A percentile compares a stretch with the other conserved stretches of the same genome.
These are phyloP conservation scores for Micropoecilia bifurca DNA, from an alignment of 2,797 vertebrate genomes.

Conservation along the genomic window DNA sequence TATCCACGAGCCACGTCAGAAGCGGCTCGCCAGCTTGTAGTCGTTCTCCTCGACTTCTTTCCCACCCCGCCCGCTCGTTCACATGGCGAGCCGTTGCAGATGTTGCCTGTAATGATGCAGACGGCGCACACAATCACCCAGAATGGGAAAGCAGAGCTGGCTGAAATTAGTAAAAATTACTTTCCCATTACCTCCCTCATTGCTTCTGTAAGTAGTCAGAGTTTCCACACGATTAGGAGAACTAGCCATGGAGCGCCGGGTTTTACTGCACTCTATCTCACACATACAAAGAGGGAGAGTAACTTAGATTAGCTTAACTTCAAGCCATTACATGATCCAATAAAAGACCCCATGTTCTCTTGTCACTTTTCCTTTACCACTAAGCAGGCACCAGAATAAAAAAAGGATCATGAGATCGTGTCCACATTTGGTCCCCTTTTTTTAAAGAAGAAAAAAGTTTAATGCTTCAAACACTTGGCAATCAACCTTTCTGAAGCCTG, in stretches of 20 bases:
- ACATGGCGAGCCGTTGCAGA: slow-evolving; percentile 81
- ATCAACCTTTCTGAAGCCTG: slow-evolving; percentile 61
- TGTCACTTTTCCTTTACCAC: slow-evolving; percentile 55
- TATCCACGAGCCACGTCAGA: slow-evolving; percentile 54
- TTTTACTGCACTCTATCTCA: slow-evolving; percentile 36
- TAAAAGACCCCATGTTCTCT: slow-evolving; percentile 28
- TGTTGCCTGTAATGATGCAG: slow-evolving; percentile 85
- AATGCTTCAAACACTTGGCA: slow-evolving; percentile 60
- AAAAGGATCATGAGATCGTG: slow-evolving; percentile 44
- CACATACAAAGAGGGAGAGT: slow-evolving; percentile 17
- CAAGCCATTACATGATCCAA: slow-evolving; percentile 26
- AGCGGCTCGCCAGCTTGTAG: slow-evolving; percentile 51
- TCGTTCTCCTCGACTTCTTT: slow-evolving; percentile 33
- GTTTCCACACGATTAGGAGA: slow-evolving; percentile 84
- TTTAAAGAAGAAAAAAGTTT: slow-evolving; percentile 40
- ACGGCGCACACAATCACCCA: slow-evolving; percentile 79
- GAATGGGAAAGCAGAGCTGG: slow-evolving; percentile 76
- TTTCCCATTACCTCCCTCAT: slow-evolving; percentile 88
- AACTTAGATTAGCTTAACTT: slow-evolving; percentile 30
- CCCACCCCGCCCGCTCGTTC: slow-evolving; percentile 34
- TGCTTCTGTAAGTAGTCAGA: slow-evolving; percentile 87
- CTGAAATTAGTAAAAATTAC: slow-evolving; percentile 87
- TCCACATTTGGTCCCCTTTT: slow-evolving; percentile 28
- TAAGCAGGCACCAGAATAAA: slow-evolving; percentile 54
- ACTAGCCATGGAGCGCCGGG: slow-evolving; percentile 70